Evolutionary conservation across 2,888 invertebrate genomes (phyloP), one percentile per base, ranked within the genome.

Genomic region (Tortricodes alternella): DNA sequence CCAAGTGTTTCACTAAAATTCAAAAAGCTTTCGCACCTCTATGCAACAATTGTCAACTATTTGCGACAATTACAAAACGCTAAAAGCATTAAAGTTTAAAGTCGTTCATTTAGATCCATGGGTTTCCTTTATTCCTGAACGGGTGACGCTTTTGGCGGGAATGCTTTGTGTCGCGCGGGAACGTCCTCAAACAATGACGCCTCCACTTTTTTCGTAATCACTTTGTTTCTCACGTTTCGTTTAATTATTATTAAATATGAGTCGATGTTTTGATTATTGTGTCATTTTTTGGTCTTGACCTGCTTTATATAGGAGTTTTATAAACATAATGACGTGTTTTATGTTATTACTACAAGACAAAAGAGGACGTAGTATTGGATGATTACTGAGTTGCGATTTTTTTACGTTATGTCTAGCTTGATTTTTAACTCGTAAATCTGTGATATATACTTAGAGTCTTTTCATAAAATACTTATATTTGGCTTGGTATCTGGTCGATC

Each of bases 201-300:
- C 56, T 56, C 44, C 56, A 37, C 49, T 44, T 56, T 55, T 55
- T 55, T 50, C 50, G 9, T 56, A 50, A 56, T 56, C 35, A 56
- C 56, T 37, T 44, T 15, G 32, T 41, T 56, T 56, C 56, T 32
- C 56, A 56, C 50, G 56, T 23, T 35, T 53, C 43, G 23, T 27
- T 3, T 24, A 32, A 32, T 48, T 46, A 39, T 35, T 49, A 41
- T 48, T 24, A 38, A 35, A 32, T 13, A 29, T 29, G 19, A 39
- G 8, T 4, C 9, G 6, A 18, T 37, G 13, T 27, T 8, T 32
- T 19, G 24, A 43, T 51, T 7, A 43, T 6, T 27, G 11, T n/a
- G 24, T 7, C n/a, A 23, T 15, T 37, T 3, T 11, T 29, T 18
- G 24, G 44, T 44, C 49, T 23, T 56, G 56, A 56, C 43, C 50